Evolutionary conservation across 1,140 invertebrate genomes (phyloP).

Genomic region (Drosophila setifemur): DNA sequence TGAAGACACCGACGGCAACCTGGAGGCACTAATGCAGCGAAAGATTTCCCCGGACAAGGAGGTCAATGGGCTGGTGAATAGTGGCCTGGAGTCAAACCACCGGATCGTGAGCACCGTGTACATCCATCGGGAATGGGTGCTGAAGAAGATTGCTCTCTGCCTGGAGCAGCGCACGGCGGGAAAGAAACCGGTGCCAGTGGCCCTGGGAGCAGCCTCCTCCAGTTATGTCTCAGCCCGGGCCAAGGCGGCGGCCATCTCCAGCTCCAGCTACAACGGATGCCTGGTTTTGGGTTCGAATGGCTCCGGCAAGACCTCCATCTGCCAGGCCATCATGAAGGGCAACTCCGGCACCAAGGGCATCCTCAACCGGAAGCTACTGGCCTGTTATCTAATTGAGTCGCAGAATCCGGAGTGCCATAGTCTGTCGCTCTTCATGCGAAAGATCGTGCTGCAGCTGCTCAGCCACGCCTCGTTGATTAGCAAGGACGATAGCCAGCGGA

Average conservation of each 20-base stretch:
- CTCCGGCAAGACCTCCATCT: conserved; percentile 93
- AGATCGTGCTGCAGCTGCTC: conserved; percentile 91
- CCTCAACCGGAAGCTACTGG: conserved; percentile 89
- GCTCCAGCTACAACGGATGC: conserved; percentile 78
- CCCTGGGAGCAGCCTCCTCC: conserved; percentile 49
- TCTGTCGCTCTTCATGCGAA: conserved; percentile 92
- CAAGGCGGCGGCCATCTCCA: conserved; percentile 74
- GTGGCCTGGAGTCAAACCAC: conserved; percentile 24
- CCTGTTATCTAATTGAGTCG: conserved; percentile 89
- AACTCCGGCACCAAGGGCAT: conserved; percentile 82
- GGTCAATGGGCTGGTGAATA: conserved; percentile 66
- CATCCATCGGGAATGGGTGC: conserved; percentile 93
- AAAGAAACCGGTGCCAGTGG: conserved; percentile 68
- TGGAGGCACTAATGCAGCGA: conserved; percentile 77
- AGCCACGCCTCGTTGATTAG: conserved; percentile 84
- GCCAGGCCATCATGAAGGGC: conserved; percentile 83
- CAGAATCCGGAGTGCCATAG: conserved; percentile 84
- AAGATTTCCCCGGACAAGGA: conserved; percentile 80
- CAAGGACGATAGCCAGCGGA: conserved; percentile 69
- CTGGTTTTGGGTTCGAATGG: conserved; percentile 84
- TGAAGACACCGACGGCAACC: conserved; percentile 67
- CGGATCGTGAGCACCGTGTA: conserved; percentile 65
- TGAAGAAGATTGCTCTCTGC: conserved; percentile 95
- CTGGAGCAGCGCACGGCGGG: conserved; percentile 89
- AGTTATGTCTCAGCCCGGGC: conserved; percentile 62